Conservation (phyloP, 2,888 invertebrate species). For the Cryptocheilus praepositus region DNA sequence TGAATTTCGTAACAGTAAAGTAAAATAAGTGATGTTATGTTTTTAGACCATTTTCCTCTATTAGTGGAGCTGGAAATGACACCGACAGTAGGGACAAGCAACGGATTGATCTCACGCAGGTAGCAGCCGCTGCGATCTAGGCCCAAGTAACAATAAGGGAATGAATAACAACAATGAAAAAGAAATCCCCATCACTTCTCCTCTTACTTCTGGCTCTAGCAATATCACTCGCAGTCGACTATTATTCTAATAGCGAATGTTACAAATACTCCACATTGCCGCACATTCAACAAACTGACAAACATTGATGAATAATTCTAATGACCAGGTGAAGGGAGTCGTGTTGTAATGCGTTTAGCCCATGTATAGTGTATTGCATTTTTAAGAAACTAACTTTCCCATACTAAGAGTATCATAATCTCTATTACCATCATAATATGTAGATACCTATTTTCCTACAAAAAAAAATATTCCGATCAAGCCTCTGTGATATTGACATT, state of each 20-base stretch:
- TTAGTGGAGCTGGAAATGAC: slow-evolving; percentile 94
- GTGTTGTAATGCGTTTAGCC: slow-evolving; percentile 74
- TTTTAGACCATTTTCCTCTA: slow-evolving; percentile 92
- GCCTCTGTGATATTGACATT: slow-evolving; percentile 73
- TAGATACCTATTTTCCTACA: slow-evolving; percentile 74
- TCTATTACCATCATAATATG: slow-evolving; percentile 68
- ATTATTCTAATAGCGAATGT: slow-evolving; percentile 64
- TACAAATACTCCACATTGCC: slow-evolving; percentile 70
- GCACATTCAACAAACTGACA: slow-evolving; percentile 68
- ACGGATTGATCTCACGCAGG: slow-evolving; percentile 90
- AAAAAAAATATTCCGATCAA: slow-evolving; percentile 71
- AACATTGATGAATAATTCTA: slow-evolving; percentile 66
- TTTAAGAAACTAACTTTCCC: slow-evolving; percentile 62
- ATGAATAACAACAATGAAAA: slow-evolving; percentile 54
- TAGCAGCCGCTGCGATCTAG: slow-evolving; percentile 79
- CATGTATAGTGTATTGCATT: slow-evolving; percentile 74
- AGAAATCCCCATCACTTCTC: slow-evolving; percentile 64
- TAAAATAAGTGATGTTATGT: slow-evolving; percentile 35
- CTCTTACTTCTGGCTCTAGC: slow-evolving; percentile 71
- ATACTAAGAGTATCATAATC: slow-evolving; percentile 57
- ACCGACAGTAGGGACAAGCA: slow-evolving; percentile 84
- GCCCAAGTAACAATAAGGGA: slow-evolving; percentile 68
- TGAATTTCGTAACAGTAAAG: background rate
- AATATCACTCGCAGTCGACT: slow-evolving; percentile 68
- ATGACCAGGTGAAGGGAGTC: slow-evolving; percentile 70